These are phyloP conservation scores for Polypedilum pembai DNA, from an alignment of 1,140 invertebrate species.

Conservation along the genomic window DNA sequence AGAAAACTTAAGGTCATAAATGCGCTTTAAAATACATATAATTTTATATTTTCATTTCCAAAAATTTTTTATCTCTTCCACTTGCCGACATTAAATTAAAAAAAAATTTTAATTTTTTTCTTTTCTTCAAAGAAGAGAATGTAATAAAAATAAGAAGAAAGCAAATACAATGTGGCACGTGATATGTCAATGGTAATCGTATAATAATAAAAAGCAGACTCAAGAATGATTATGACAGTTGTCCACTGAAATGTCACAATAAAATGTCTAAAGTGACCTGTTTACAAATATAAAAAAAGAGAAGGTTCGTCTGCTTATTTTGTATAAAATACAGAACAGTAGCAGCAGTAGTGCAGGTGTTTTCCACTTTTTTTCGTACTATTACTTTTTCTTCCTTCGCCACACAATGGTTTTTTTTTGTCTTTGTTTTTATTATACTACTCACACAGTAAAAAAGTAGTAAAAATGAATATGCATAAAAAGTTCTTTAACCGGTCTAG, in stretches of 20 bases:
- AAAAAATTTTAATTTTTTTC: neutral
- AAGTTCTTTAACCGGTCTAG: constrained; percentile 8
- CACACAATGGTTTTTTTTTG: neutral
- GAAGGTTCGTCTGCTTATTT: neutral
- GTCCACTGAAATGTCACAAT: neutral
- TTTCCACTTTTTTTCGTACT: neutral
- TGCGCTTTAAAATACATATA: too few species aligned
- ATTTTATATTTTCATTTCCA: neutral
- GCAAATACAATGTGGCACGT: neutral
- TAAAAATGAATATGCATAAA: constrained; percentile 14
- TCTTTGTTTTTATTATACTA: constrained; percentile 3
- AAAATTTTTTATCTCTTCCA: neutral
- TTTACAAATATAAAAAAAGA: neutral
- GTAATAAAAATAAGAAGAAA: neutral
- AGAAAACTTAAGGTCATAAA: neutral
- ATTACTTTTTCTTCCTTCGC: neutral
- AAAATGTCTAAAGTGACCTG: neutral
- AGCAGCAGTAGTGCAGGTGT: constrained; percentile 8
- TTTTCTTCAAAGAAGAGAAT: neutral
- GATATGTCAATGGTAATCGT: neutral
- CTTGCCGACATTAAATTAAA: constrained; percentile 8
- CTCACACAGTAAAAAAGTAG: constrained; percentile 17
- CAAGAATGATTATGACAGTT: neutral
- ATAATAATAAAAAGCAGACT: neutral
- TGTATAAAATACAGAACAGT: neutral